Percentiles rank a stretch among this genome's conserved stretches.
Conservation (phyloP, 2,113 vertebrate species). For the Scophthalmus maximus region DNA sequence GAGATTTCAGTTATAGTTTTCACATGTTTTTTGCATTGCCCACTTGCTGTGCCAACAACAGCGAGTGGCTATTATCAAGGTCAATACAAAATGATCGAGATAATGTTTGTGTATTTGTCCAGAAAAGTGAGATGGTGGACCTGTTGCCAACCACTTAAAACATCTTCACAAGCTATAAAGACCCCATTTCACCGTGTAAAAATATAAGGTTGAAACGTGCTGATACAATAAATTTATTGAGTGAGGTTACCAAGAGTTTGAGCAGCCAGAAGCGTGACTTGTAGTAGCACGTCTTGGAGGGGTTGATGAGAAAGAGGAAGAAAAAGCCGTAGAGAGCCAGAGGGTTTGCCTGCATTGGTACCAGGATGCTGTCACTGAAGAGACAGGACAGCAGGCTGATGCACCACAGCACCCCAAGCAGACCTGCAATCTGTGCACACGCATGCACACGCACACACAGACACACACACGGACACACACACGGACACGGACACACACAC, state of each 20-base stretch:
- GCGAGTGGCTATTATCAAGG: too few relatives aligned
- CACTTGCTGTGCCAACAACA: too few relatives aligned
- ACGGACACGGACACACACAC: slow-evolving; percentile 12
- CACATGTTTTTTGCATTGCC: too few relatives aligned
- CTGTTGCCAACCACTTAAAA: too few relatives aligned
- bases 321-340: slow-evolving; percentile 97
- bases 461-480: slow-evolving; percentile 25
- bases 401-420: slow-evolving; percentile 96
- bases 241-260: slow-evolving; percentile 91
- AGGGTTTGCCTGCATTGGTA: slow-evolving; percentile 94
- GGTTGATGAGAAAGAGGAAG: slow-evolving; percentile 97
- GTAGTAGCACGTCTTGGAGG: slow-evolving; percentile 98
- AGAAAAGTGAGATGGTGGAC: too few relatives aligned
- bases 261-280: slow-evolving; percentile 99
- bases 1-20: too few relatives aligned
- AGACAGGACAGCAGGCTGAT: slow-evolving; percentile 96
- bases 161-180: too few relatives aligned
- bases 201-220: too few relatives aligned
- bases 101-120: too few relatives aligned
- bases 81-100: too few relatives aligned
- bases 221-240: not conserved
- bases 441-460: slow-evolving; percentile 8
- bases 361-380: slow-evolving; percentile 84
- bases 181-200: too few relatives aligned
- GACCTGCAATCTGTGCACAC: slow-evolving; percentile 84